Evolutionary conservation across 2,888 invertebrate genomes (phyloP).

Genomic region (Cynaeus angustus): DNA sequence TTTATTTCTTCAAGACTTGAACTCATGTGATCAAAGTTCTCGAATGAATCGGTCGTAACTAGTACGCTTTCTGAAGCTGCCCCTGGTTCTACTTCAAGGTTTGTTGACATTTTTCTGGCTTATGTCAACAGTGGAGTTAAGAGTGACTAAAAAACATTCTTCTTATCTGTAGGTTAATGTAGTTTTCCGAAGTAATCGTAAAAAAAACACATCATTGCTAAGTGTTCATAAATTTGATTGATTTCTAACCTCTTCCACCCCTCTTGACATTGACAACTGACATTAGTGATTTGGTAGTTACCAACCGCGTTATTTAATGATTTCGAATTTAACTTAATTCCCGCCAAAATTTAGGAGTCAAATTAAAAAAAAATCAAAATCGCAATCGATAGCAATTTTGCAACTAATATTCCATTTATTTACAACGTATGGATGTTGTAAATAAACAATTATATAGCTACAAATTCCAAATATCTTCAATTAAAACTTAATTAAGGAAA

Average conservation of each 20-base stretch:
- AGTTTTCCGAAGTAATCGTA: background rate
- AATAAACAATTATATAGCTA: too few species aligned
- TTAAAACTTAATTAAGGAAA: too few species aligned
- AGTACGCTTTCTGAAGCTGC: slow-evolving; percentile 80
- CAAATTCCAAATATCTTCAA: too few species aligned
- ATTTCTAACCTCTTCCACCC: slow-evolving; percentile 25
- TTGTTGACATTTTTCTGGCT: slow-evolving; percentile 65
- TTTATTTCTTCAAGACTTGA: slow-evolving; percentile 78
- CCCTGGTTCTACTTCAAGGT: slow-evolving; percentile 73
- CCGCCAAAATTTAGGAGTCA: too few species aligned
- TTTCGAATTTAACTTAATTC: too few species aligned
- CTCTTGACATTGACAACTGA: slow-evolving; percentile 1
- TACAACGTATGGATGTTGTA: too few species aligned
- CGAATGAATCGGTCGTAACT: slow-evolving; percentile 81
- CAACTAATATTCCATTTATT: too few species aligned
- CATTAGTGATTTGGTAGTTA: background rate
- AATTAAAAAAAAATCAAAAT: too few species aligned
- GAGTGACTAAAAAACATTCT: slow-evolving; percentile 4
- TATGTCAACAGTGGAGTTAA: background rate
- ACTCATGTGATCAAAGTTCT: slow-evolving; percentile 80
- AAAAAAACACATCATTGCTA: background rate
- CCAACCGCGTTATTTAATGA: too few species aligned
- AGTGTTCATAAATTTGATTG: slow-evolving; percentile 8
- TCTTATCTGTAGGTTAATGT: slow-evolving; percentile 3
- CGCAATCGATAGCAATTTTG: too few species aligned